Percentiles rank a stretch among this genome's conserved stretches.
Conservation (phyloP, 2,113 vertebrate species). For the Rhabdornis inornatus region DNA sequence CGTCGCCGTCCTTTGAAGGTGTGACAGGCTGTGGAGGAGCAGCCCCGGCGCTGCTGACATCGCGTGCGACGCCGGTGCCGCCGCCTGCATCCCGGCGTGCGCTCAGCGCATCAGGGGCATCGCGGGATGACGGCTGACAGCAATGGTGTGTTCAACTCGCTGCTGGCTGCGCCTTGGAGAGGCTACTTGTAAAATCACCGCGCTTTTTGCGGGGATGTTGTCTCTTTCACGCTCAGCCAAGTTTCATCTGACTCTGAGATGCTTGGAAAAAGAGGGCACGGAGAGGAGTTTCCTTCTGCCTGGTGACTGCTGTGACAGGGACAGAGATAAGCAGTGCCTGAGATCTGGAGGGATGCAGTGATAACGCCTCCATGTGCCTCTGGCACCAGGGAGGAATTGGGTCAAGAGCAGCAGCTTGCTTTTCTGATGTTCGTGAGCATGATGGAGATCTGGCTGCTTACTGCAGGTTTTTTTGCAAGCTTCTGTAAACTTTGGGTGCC, state of each 20-base stretch:
- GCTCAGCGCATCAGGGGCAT: neutral
- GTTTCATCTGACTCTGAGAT: neutral
- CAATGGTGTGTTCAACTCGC: neutral
- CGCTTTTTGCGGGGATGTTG: neutral
- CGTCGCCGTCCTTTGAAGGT: neutral
- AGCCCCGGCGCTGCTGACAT: neutral
- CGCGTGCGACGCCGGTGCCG: neutral
- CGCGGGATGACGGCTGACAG: neutral
- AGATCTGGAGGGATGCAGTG: neutral
- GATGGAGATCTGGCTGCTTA: neutral
- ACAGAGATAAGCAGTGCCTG: neutral
- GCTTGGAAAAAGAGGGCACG: neutral
- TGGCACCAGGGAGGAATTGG: neutral
- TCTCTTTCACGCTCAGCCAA: neutral
- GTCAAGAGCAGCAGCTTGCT: neutral
- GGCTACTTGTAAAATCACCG: accelerated
- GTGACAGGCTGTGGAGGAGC: neutral
- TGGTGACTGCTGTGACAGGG: neutral
- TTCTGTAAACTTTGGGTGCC: neutral
- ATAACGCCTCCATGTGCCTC: neutral
- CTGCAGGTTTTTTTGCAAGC: neutral
- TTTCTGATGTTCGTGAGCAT: neutral
- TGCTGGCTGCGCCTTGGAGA: neutral
- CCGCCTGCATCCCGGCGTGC: neutral
- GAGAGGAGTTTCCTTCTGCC: neutral